These are phyloP conservation scores for Arrhamphus sclerolepis DNA, from an alignment of 2,797 vertebrate genomes.

Conservation along the genomic window DNA sequence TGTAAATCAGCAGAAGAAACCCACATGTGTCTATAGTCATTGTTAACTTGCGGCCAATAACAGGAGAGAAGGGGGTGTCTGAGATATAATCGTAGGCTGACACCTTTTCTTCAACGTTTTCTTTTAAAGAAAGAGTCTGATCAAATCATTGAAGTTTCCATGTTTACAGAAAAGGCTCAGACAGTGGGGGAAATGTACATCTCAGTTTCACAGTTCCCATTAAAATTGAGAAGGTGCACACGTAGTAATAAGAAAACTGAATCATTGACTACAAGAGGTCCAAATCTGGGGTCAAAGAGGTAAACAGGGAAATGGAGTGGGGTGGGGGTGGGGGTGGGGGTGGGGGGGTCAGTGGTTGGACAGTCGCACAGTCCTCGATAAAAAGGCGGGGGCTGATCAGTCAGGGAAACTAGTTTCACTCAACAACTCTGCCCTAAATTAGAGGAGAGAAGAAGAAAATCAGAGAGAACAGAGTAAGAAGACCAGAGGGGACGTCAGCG, in stretches of 20 bases:
- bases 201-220: conserved; percentile 48
- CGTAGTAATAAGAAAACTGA: conserved; percentile 39
- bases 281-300: conserved; percentile 69
- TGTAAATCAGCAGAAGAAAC: conserved; percentile 42
- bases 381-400: conserved; percentile 84
- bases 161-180: conserved; percentile 74
- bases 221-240: conserved; percentile 58
- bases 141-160: conserved; percentile 62
- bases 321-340: too few species aligned
- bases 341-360: conserved; percentile 70
- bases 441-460: conserved; percentile 85
- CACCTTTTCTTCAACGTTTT: conserved; percentile 35
- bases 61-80: conserved; percentile 12
- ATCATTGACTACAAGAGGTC: conserved; percentile 55
- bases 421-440: conserved; percentile 89
- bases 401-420: conserved; percentile 90
- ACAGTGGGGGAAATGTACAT: conserved; percentile 27
- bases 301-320: conserved; percentile 30
- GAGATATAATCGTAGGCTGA: conserved; percentile 27
- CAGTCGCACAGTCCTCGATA: conserved; percentile 81
- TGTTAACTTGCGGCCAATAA: conserved; percentile 54
- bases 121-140: conserved; percentile 42
- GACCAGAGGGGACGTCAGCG: conserved; percentile 49
- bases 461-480: conserved; percentile 74
- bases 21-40: conserved; percentile 21